Conservation (phyloP, 2,888 invertebrate genomes). For the Penaeus monodon region DNA sequence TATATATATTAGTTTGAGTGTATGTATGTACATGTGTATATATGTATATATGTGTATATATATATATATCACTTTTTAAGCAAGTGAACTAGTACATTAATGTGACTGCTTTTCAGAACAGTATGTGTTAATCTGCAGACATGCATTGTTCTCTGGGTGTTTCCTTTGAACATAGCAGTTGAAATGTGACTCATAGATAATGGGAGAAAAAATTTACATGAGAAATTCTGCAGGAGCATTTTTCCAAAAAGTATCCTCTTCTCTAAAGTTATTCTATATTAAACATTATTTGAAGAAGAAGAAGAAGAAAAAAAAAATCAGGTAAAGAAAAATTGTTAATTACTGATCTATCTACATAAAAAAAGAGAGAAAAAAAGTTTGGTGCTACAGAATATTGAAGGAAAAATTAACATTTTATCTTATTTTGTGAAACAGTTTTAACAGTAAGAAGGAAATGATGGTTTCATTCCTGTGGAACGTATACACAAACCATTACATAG, state of each 20-base stretch:
- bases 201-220: constrained; percentile 12
- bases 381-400: constrained; percentile 58
- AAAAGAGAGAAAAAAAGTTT: constrained; percentile 20
- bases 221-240: constrained; percentile 30
- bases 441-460: constrained; percentile 39
- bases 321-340: constrained; percentile 41
- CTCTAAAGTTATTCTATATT: constrained; percentile 28
- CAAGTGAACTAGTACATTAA: constrained; percentile 54
- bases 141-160: constrained; percentile 41
- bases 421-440: constrained; percentile 24
- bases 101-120: constrained; percentile 38
- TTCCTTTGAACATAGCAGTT: constrained; percentile 46
- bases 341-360: constrained; percentile 45
- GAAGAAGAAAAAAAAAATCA: neutral
- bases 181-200: constrained; percentile 25
- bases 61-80: constrained; percentile 25
- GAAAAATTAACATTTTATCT: constrained; percentile 46
- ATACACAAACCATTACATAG: constrained; percentile 57
- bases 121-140: constrained; percentile 50
- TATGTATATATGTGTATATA: constrained; percentile 22
- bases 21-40: neutral
- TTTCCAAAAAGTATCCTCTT: constrained; percentile 37
- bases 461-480: constrained; percentile 53
- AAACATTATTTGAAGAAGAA: constrained; percentile 35
- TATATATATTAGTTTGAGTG: neutral